phyloP scores from a whole-genome alignment of 2,113 vertebrate genomes.

The Sander vitreus region DNA sequence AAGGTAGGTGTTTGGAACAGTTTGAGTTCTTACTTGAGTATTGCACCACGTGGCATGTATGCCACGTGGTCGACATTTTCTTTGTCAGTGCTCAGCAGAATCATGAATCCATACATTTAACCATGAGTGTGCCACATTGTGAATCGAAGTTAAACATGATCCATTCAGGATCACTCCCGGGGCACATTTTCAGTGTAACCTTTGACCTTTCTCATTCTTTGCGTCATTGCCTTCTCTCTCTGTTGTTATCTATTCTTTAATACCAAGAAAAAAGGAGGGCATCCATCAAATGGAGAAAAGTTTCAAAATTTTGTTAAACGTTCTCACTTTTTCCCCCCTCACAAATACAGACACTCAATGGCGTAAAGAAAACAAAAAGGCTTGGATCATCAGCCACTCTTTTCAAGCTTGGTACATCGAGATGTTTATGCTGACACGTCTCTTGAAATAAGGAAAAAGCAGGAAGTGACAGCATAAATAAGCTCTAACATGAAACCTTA shows the following conservation, averaged over 20 bases:
- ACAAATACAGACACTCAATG: background rate
- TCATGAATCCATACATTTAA: background rate
- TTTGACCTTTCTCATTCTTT: slow-evolving; percentile 5
- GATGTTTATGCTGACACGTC: slow-evolving; percentile 14
- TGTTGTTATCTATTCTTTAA: background rate
- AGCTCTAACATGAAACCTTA: background rate
- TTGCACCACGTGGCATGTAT: no score
- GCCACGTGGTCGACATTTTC: background rate
- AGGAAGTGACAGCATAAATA: slow-evolving; percentile 11
- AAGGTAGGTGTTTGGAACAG: slow-evolving; percentile 35
- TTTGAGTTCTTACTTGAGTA: background rate
- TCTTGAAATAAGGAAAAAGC: background rate
- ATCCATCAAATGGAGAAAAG: background rate
- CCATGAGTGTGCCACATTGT: background rate
- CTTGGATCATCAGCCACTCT: background rate
- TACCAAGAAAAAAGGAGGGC: background rate
- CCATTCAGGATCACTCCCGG: background rate
- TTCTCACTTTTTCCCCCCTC: background rate
- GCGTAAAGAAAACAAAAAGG: background rate
- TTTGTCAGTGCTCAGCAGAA: background rate
- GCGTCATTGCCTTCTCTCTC: background rate
- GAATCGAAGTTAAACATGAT: background rate
- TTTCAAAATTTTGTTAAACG: no score
- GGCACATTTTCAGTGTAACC: background rate
- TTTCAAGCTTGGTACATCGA: slow-evolving; percentile 9